Conservation (phyloP, 1,140 invertebrate species). For the Globodera rostochiensis region DNA sequence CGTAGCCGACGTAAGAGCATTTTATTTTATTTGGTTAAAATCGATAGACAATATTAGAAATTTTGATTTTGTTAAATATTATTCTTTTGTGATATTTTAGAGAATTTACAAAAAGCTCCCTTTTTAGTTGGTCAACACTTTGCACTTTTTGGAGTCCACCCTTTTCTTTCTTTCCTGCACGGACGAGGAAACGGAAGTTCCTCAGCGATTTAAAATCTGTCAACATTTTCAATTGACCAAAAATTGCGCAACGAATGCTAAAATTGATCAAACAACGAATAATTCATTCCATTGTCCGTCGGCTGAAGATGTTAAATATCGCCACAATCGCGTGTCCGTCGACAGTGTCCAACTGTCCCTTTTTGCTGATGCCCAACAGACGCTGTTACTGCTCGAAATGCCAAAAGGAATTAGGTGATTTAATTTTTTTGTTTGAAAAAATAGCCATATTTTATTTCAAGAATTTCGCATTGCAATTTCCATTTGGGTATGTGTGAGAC, state of each 20-base stretch:
- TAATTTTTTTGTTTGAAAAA: neutral
- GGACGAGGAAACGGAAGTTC: constrained; percentile 83
- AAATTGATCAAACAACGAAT: constrained; percentile 23
- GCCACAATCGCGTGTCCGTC: constrained; percentile 84
- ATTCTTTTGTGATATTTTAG: too few species aligned
- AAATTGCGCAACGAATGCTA: constrained; percentile 56
- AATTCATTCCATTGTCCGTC: constrained; percentile 79
- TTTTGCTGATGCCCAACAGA: constrained; percentile 82
- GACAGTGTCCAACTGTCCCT: constrained; percentile 84
- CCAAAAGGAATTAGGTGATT: neutral
- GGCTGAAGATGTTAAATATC: constrained; percentile 79
- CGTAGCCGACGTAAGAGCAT: constrained; percentile 12
- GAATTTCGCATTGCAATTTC: constrained; percentile 3
- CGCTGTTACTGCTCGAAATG: constrained; percentile 81
- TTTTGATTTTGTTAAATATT: too few species aligned
- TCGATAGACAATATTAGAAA: too few species aligned
- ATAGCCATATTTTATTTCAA: neutral
- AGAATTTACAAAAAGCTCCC: neutral
- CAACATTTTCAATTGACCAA: constrained; percentile 81
- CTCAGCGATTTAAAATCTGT: constrained; percentile 78
- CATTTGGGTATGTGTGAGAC: neutral
- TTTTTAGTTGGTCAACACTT: constrained; percentile 21
- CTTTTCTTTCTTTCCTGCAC: constrained; percentile 81
- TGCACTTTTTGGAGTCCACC: constrained; percentile 77
- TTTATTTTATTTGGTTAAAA: too few species aligned